Evolutionary conservation across 2,888 invertebrate species (phyloP), one percentile per base, ranked within the genome.

Genomic region (Carcina quercana): DNA sequence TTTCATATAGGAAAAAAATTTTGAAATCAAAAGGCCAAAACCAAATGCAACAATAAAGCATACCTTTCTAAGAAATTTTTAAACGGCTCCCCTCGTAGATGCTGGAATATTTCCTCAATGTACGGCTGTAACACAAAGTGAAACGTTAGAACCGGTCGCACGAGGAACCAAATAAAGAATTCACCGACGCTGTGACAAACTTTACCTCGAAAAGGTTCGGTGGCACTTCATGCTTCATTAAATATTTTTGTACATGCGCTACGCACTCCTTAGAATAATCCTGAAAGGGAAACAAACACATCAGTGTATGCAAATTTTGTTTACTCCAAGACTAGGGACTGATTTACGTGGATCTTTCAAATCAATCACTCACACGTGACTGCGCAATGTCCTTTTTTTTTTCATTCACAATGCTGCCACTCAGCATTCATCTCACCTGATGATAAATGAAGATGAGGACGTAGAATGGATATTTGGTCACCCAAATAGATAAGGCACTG

Each of bases 91-190:
- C 96, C 97, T 73, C 97, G 89, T 75, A 99, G 88, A 75, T 97
- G 95, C 83, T 94, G 96, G 85, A 97, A 98, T 75, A 99, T 99
- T 89, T 99, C 99, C 85, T 97, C 96, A 86, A 98, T 98, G 86
- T 99, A 99, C 62, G 98, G 97, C 97, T 98, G 87, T 50, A 93
- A 92, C 50, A 59, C 54, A 48, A 47, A n/a, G 41, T 19, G 25
- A 17, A 8, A 36, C 19, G 46, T 39, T 26, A 36, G 28, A 40
- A 25, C 12, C 5, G 5, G 7, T 17, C 5, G 17, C 7, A 5
- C 17, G 7, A 17, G 17, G 17, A 17, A 17, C 5, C 7, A 17
- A 17, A 17, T 17, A 19, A 17, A 25, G 14, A 5, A 24, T 8
- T 30, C 15, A 25, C n/a, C 15, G 5, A n/a, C n/a, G 14, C 7